phyloP scores from a whole-genome alignment of 2,888 invertebrate species.

The Chrysodeixis includens region DNA sequence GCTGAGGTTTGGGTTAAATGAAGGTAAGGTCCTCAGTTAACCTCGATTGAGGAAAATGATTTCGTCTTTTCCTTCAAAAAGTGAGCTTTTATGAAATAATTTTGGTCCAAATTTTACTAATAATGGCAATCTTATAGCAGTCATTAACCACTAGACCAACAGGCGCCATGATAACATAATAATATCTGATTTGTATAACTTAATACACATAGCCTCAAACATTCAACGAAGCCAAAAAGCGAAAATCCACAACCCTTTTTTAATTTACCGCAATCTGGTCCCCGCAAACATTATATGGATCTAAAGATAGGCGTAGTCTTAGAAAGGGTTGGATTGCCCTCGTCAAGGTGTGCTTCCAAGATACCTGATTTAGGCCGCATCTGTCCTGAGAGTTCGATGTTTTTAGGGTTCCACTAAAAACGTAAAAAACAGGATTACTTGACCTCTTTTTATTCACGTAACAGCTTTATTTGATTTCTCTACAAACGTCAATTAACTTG shows the following conservation, averaged over 20 bases:
- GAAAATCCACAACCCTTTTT: slow-evolving; percentile 11
- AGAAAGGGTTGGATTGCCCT: slow-evolving; percentile 42
- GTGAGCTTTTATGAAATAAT: no score
- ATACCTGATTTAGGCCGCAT: slow-evolving; percentile 47
- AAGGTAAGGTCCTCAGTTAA: no score
- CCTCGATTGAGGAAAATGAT: no score
- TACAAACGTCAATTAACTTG: no score
- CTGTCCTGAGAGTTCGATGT: slow-evolving; percentile 42
- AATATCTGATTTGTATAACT: neutral
- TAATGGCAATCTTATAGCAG: no score
- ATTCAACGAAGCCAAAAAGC: slow-evolving; percentile 3
- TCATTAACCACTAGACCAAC: no score
- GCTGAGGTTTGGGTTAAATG: neutral
- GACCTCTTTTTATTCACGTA: neutral
- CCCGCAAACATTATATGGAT: slow-evolving; percentile 12
- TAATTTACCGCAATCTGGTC: slow-evolving; percentile 14
- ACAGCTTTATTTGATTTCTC: neutral
- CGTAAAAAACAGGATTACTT: neutral
- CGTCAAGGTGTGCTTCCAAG: slow-evolving; percentile 39
- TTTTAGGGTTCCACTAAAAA: slow-evolving; percentile 22
- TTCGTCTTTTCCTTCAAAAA: no score
- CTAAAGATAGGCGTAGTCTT: slow-evolving; percentile 20
- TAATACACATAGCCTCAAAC: neutral
- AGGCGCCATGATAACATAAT: no score
- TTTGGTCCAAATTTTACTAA: no score